Evolutionary conservation across 2,113 vertebrate species (phyloP).

Genomic region (Anguilla japonica): DNA sequence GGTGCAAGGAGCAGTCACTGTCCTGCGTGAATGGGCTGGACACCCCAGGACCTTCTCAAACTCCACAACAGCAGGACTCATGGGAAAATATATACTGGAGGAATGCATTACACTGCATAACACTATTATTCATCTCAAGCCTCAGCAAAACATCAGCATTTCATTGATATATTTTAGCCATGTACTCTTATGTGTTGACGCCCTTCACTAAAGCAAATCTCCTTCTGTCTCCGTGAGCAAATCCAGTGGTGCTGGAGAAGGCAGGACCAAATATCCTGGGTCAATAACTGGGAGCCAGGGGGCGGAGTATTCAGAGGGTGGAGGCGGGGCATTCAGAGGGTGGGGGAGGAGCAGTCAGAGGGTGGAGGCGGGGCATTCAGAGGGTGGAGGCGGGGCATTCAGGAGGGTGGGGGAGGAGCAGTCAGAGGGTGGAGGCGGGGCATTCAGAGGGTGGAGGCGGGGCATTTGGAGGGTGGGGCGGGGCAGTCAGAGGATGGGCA

Average conservation of each 20-base stretch:
- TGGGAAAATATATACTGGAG: neutral
- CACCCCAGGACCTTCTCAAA: constrained; percentile 15
- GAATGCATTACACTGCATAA: neutral
- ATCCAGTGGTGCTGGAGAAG: neutral
- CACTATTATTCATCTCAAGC: neutral
- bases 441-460: no score
- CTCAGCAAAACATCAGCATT: neutral
- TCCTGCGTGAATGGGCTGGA: constrained; percentile 32
- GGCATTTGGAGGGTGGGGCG: no score
- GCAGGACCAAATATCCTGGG: neutral
- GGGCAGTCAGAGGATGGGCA: no score
- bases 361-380: no score
- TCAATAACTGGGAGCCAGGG: neutral
- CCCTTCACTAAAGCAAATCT: neutral
- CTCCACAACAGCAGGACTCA: neutral
- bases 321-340: neutral
- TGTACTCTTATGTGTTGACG: neutral
- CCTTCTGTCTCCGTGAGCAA: neutral
- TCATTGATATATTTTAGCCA: neutral
- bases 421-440: no score
- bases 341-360: no score
- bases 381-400: no score
- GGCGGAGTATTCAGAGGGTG: neutral
- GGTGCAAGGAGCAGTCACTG: constrained; percentile 33
- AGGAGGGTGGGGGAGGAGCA: no score